Conservation (phyloP, 2,113 vertebrate genomes). For the Pontoporia blainvillei region DNA sequence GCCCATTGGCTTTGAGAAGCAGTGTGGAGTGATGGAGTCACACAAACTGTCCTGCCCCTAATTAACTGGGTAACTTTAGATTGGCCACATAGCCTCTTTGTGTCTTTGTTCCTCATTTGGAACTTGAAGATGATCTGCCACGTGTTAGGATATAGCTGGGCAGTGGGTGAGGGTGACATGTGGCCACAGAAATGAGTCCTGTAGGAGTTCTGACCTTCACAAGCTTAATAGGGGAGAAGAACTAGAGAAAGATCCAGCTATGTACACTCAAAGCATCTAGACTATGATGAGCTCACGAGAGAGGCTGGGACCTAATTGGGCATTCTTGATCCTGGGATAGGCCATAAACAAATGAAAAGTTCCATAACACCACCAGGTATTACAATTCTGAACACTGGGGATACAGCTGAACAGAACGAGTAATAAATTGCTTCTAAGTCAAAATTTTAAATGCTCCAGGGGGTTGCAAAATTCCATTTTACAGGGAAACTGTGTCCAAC, state of each 20-base stretch:
- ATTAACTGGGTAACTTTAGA: not conserved
- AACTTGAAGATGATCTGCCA: not conserved
- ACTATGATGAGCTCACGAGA: not conserved
- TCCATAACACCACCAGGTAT: not conserved
- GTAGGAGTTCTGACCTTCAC: not conserved
- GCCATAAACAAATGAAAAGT: not conserved
- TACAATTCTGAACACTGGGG: not conserved
- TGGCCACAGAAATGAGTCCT: not conserved
- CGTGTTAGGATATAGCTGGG: not conserved
- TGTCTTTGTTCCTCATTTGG: not conserved
- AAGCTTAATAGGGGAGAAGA: not conserved
- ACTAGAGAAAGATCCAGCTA: not conserved
- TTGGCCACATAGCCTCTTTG: not conserved
- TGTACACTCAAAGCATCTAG: not conserved
- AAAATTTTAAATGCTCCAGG: not conserved
- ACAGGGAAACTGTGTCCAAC: not conserved
- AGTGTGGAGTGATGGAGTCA: not conserved
- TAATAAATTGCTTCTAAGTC: not conserved
- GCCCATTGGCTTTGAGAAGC: not conserved
- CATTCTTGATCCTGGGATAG: not conserved
- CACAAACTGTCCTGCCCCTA: not conserved
- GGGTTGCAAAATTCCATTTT: not conserved
- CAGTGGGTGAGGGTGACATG: not conserved
- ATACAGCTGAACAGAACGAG: not conserved
- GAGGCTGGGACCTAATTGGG: not conserved